Evolutionary conservation across 2,113 vertebrate genomes (phyloP).

Genomic region (Myodes glareolus): DNA sequence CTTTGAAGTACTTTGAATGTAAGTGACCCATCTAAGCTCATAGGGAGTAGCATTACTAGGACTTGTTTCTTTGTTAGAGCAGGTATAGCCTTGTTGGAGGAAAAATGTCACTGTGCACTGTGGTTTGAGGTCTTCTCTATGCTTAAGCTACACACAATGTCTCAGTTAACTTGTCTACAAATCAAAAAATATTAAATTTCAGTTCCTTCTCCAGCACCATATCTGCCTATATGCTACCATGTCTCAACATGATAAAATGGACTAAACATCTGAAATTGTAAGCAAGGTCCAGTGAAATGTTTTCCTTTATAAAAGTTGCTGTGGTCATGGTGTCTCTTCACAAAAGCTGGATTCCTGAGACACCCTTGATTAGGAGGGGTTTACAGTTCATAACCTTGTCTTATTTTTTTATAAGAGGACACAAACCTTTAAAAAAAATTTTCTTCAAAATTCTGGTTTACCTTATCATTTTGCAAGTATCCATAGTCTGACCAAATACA

Average conservation of each 20-base stretch:
- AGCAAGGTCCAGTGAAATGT: not conserved
- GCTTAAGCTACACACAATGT: not conserved
- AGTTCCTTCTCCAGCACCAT: not conserved
- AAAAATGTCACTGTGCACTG: not conserved
- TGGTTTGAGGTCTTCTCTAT: not conserved
- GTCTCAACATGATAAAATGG: not conserved
- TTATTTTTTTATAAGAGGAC: not conserved
- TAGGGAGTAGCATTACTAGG: not conserved
- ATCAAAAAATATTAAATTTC: not conserved
- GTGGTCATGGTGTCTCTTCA: not conserved
- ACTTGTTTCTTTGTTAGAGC: not conserved
- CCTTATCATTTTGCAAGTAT: not conserved
- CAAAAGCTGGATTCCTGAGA: not conserved
- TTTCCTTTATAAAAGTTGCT: not conserved
- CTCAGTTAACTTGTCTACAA: not conserved
- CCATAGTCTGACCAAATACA: not conserved
- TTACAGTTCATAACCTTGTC: not conserved
- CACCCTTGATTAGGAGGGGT: not conserved
- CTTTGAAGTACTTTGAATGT: not conserved
- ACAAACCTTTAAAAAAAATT: not conserved
- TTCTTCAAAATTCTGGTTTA: not conserved
- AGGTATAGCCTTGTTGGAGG: not conserved
- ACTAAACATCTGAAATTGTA: not conserved
- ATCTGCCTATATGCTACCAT: not conserved
- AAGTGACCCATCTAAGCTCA: not conserved